Evolutionary conservation across 2,888 invertebrate species (phyloP).

Genomic region (Aleiodes alternator): DNA sequence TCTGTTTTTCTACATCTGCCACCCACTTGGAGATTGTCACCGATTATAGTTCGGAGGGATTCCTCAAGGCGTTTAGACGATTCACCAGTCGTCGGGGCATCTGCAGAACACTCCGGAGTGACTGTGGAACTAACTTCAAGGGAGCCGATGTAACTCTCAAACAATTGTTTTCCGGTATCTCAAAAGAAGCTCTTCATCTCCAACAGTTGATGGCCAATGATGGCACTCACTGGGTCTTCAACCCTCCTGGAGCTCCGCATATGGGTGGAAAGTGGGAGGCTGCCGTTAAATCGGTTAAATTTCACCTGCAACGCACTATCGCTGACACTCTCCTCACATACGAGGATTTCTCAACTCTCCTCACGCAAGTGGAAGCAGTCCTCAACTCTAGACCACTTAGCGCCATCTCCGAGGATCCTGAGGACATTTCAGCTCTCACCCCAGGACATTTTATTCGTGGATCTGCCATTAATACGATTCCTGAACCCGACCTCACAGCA

Average conservation of each 20-base stretch:
- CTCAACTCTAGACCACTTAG: constrained; percentile 61
- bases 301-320: constrained; percentile 54
- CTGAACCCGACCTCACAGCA: constrained; percentile 48
- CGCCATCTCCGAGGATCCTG: constrained; percentile 54
- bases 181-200: background rate
- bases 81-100: constrained; percentile 54
- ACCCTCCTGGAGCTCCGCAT: constrained; percentile 60
- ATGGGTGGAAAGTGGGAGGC: constrained; percentile 65
- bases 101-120: background rate
- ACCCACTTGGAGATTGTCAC: constrained; percentile 56
- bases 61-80: constrained; percentile 53
- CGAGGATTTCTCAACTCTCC: constrained; percentile 61
- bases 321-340: constrained; percentile 54
- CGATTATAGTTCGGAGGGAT: constrained; percentile 50
- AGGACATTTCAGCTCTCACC: constrained; percentile 56
- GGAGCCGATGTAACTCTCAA: constrained; percentile 2
- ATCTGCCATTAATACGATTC: constrained; percentile 47
- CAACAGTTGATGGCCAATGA: constrained; percentile 22
- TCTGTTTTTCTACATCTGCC: constrained; percentile 55
- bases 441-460: constrained; percentile 64
- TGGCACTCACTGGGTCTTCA: constrained; percentile 59
- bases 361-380: constrained; percentile 58
- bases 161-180: background rate
- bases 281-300: constrained; percentile 60
- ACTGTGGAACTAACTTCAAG: constrained; percentile 1